Base-by-base conservation (phyloP, 2,113 vertebrate species). In the Bombycilla garrulus region DNA sequence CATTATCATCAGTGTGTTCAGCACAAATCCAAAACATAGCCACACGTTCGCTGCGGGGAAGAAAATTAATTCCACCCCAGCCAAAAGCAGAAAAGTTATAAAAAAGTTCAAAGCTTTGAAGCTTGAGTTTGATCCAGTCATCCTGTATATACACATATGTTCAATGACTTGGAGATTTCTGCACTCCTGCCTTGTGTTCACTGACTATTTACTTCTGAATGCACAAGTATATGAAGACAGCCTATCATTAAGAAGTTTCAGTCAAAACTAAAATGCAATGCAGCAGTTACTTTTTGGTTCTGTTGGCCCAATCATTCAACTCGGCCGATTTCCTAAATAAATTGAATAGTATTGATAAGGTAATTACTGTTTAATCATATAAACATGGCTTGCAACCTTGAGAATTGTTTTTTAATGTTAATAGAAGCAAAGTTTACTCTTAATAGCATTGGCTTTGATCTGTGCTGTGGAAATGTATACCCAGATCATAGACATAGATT, bases 41-140 rank as follows among this genome's bases (percentile, higher is more conserved):
- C 11, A 3, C 29, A n/a, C 0, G 1, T 19, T 10, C 15, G 24
- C 35, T 0, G 0, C 42, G 50, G 2, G 35, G 44, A 31, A 50
- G 13, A 76, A 76, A 9, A 44, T 58, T 17, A 26, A 44, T 31
- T 86, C 21, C 31, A 50, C 31, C 15, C 33, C 18, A 33, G 53
- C 9, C 21, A 44, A 77, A 77, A 44, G 11, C 36, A 58, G 36
- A 42, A 44, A 7, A 67, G 18, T 10, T 65, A 28, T 10, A 17
- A 33, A 69, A 45, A 9, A 25, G 4, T n/a, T 29, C 10, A 22
- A 61, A 53, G 9, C 3, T 86, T 74, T 71, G 25, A 71, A 79
- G n/a, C 31, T 86, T 70, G 56, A 61, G 13, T 62, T 88, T 90
- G 45, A 21, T 72, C 42, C 40, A 24, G 23, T 88, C 45, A 12